Evolutionary conservation across 2,797 vertebrate genomes (phyloP).

Genomic region (Neolamprologus multifasciatus): DNA sequence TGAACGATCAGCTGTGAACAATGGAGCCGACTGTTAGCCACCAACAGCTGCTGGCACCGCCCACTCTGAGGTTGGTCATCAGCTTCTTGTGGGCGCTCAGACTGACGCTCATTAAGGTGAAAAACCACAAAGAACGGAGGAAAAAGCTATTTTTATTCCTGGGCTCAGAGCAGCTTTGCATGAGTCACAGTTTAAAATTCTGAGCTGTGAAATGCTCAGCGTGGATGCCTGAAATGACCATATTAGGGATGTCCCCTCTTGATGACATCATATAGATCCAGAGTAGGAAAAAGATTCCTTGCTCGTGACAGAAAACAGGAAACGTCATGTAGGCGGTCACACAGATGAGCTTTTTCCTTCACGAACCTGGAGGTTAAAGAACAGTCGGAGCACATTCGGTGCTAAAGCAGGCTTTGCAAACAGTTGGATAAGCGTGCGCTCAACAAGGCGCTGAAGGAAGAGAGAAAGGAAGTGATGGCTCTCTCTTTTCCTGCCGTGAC

Average conservation of each 20-base stretch:
- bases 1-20: background rate
- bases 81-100: background rate
- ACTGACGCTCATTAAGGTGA: background rate
- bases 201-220: background rate
- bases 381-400: background rate
- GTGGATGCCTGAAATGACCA: background rate
- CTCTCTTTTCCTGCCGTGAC: background rate
- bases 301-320: background rate
- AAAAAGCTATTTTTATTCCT: background rate
- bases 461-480: background rate
- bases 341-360: background rate
- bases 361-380: background rate
- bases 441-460: background rate
- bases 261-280: background rate
- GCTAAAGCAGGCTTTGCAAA: background rate
- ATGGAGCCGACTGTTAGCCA: background rate
- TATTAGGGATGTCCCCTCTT: background rate
- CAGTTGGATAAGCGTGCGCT: background rate
- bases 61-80: background rate
- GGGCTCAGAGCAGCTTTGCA: background rate
- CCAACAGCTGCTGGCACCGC: background rate
- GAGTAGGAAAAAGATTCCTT: background rate
- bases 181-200: background rate
- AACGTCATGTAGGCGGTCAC: background rate
- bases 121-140: background rate